Evolutionary conservation across 2,113 vertebrate species (phyloP), one percentile per base, ranked within the genome.

Genomic region (Ceyx margarethae): DNA sequence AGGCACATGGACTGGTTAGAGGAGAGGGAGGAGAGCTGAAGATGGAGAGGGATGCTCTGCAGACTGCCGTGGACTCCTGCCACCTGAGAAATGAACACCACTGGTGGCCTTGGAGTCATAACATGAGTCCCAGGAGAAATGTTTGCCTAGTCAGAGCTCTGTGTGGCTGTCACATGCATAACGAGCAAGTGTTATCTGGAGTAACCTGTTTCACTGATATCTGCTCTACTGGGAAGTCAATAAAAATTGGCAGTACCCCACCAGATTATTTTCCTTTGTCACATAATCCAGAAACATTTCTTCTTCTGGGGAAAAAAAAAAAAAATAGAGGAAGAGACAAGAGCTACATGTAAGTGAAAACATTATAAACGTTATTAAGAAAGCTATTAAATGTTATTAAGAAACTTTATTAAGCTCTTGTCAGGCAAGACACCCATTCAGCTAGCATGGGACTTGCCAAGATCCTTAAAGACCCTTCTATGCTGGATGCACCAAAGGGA

Each of bases 321-420:
- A 6, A 72, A 28, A 37, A 76, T 31, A 37, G 3, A 76, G 16
- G 45, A 66, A 76, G 48, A 71, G 74, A 31, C 33, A 78, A 91
- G 51, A 84, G 42, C 21, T 71, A 31, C 31, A 15, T 64, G 37
- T 37, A 84, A 88, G 42, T 56, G 58, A 67, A 89, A 89, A 51
- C 42, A 37, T 33, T 87, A 74, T 81, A 89, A 89, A 51, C 42
- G 33, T 33, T 87, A 74, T 81, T 53, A 62, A 92, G 73, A 75
- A 81, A 86, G 37, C 37, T 37, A 11, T 37, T 37, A 37, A 37
- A 37, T 37, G 37, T 37, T 37, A 74, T 81, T 53, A 60, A 92
- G 73, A 75, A 81, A 86, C 37, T 37, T 37, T 4, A 37, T 37
- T 37, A 85, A 91, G 48, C 58, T 88, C 78, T 91, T 88, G 54